Conservation (phyloP, 2,888 invertebrate species). For the Monopis laevigella region DNA sequence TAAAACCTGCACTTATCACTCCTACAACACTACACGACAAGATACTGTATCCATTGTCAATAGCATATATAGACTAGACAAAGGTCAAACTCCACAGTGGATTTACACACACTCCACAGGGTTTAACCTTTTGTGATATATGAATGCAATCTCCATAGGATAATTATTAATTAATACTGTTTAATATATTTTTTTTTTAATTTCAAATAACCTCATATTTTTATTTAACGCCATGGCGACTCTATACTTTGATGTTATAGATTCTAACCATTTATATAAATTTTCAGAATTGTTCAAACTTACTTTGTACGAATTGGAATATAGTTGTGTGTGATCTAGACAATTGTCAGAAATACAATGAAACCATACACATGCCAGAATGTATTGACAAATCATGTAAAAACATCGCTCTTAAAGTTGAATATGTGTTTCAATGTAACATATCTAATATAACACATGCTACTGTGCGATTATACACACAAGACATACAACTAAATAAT, state of each 20-base stretch:
- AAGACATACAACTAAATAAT: conserved; percentile 27
- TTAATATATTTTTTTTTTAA: conserved; percentile 4
- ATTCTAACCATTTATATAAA: conserved; percentile 12
- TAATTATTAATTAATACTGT: background rate
- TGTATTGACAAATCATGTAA: conserved; percentile 38
- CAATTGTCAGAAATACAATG: conserved; percentile 34
- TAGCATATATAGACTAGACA: no score
- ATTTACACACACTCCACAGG: no score
- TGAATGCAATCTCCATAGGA: no score
- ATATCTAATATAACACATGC: conserved; percentile 40
- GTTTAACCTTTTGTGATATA: no score
- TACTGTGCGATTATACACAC: conserved; percentile 35
- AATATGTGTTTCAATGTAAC: conserved; percentile 42
- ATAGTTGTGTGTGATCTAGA: conserved; percentile 32
- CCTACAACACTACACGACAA: no score
- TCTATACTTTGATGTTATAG: no score
- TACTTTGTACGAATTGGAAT: conserved; percentile 48
- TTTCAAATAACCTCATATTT: conserved; percentile 3
- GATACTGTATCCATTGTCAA: no score
- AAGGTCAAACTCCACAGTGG: no score
- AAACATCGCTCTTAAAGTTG: conserved; percentile 38
- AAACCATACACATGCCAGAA: conserved; percentile 33
- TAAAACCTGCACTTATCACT: no score
- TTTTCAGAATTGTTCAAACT: conserved; percentile 46
- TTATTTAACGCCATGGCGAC: background rate